Evolutionary conservation across 1,140 invertebrate genomes (phyloP), one percentile per base, ranked within the genome.

Genomic region (Cotesia vestalis): DNA sequence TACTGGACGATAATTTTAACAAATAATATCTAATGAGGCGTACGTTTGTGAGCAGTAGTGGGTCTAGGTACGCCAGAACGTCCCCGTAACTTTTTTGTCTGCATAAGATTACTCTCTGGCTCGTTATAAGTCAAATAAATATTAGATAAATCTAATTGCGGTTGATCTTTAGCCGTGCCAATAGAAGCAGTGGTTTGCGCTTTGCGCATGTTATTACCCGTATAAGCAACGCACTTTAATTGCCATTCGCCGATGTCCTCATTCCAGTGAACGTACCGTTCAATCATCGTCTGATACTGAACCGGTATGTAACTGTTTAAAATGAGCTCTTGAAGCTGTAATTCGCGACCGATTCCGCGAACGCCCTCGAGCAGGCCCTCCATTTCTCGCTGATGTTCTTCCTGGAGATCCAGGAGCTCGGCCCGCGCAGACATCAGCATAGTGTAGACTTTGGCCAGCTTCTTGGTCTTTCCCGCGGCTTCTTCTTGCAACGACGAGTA

Each of bases 231-330:
- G 87, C 97, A 98, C 83, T 95, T 95, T 9, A 99, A 89, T 84
- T 99, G 96, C 95, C 97, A 99, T 85, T 99, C 98, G 14, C 97
- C 97, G 61, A 98, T 96, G 78, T 99, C 97, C 86, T 99, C 96
- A 88, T 98, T 99, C 96, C 97, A 99, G 78, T 94, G 92, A 12
- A 96, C 95, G 83, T 97, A 95, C 77, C 93, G 90, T 79, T 98
- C 95, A 72, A 99, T 96, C 86, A 97, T 91, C 70, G 94, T 93
- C 83, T 94, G 92, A 88, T 98, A 98, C 81, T 97, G 93, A 77
- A 91, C 90, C 4, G 98, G 97, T 84, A 99, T 98, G 80, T 96
- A 98, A 52, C 91, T 92, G 82, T 98, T 92, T 5, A 94, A 87
- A 69, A 95, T 92, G 1, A 96, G 84, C 84, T 96, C 95, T 70